Evolutionary conservation across 2,888 invertebrate genomes (phyloP).

Genomic region (Aproaerema taeniolella): DNA sequence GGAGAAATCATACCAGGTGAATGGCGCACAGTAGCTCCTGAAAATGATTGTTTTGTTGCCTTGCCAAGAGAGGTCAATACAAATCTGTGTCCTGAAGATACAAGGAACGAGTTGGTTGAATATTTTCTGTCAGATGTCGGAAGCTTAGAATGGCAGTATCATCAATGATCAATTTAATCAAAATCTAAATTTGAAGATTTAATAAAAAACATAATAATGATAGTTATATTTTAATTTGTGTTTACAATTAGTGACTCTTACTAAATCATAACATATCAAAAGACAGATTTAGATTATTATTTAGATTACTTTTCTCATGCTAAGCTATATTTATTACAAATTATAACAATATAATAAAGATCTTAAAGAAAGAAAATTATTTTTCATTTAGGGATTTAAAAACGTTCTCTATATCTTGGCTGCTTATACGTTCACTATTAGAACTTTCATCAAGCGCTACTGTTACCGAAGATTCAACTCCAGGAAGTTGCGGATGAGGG

Average conservation of each 20-base stretch:
- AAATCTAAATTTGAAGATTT: slow-evolving; percentile 2
- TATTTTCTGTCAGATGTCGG: slow-evolving; percentile 15
- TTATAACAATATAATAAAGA: too few species aligned
- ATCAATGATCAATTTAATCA: too few species aligned
- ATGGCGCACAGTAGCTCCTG: slow-evolving; percentile 12
- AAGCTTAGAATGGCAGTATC: slow-evolving; percentile 18
- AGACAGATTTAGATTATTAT: too few species aligned
- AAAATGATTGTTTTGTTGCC: slow-evolving; percentile 19
- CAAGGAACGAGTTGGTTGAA: slow-evolving; percentile 4
- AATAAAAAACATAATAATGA: slow-evolving; percentile 7
- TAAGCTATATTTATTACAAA: too few species aligned
- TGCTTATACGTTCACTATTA: slow-evolving; percentile 13
- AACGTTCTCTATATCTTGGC: too few species aligned
- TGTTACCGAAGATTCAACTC: slow-evolving; percentile 18
- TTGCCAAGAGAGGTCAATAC: slow-evolving; percentile 7
- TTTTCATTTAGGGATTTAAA: too few species aligned
- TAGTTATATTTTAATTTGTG: slow-evolving; percentile 16
- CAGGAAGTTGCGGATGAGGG: slow-evolving; percentile 15
- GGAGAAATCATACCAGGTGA: slow-evolving; percentile 13
- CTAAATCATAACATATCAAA: too few species aligned
- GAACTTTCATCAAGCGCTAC: slow-evolving; percentile 14
- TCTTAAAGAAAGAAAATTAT: too few species aligned
- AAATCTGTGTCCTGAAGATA: slow-evolving; percentile 5
- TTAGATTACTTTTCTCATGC: too few species aligned
- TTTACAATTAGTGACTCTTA: too few species aligned